Evolutionary conservation across 2,797 vertebrate species (phyloP).

Genomic region (Melanotaenia parkinsoni): DNA sequence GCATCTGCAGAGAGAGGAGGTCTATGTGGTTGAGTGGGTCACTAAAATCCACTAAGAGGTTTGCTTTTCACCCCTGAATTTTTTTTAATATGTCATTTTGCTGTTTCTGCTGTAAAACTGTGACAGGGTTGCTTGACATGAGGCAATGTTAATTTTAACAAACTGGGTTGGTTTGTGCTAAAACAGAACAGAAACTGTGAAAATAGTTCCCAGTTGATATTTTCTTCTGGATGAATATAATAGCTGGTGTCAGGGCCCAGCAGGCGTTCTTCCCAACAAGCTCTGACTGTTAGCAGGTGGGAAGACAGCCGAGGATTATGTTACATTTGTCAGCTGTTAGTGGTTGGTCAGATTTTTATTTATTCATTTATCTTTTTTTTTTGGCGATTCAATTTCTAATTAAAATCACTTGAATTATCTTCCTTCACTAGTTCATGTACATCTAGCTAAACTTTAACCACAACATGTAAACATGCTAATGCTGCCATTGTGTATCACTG

Average conservation of each 20-base stretch:
- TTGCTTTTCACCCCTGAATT: not conserved
- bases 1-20: constrained; percentile 2
- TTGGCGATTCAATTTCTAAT: not conserved
- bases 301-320: constrained; percentile 21
- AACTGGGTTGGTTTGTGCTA: not conserved
- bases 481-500: not conserved
- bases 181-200: constrained; percentile 2
- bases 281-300: constrained; percentile 21
- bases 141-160: not conserved
- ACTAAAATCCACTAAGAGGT: not conserved
- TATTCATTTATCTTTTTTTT: not conserved
- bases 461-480: not conserved
- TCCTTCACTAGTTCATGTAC: not conserved
- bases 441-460: not conserved
- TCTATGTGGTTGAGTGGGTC: not conserved
- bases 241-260: constrained; percentile 7
- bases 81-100: not conserved
- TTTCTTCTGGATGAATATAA: constrained; percentile 11
- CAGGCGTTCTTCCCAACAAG: constrained; percentile 14
- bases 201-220: not conserved
- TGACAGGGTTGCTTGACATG: not conserved
- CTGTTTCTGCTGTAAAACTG: not conserved
- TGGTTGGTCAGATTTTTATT: not conserved
- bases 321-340: not conserved
- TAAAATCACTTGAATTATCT: constrained; percentile 4